Base-by-base conservation (phyloP, 2,113 vertebrate genomes). In the Beaufortia kweichowensis region DNA sequence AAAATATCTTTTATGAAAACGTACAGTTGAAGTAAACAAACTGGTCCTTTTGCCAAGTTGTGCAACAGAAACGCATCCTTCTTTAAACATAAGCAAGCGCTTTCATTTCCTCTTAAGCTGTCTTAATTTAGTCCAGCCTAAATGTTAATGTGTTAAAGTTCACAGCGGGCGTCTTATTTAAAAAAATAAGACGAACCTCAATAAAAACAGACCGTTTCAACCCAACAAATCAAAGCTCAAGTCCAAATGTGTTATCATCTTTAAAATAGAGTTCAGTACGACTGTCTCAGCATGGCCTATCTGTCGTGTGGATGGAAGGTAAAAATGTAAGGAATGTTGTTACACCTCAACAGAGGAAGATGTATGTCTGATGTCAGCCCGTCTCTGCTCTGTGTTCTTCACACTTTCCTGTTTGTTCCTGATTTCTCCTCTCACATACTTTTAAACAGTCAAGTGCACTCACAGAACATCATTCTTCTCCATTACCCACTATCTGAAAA, bases 51-150 rank as follows among this genome's bases (percentile, higher is more conserved):
- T 14, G 17, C 26, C 5, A 28, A 12, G 21, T 71, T 59, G 53
- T 39, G 69, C 9, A 71, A 71, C 17, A 28, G 4, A 70, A 67
- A 29, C 11, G 8, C 23, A 15, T 15, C 23, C 69, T 55, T 33
- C 70, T 77, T 46, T 59, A 66, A 73, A 59, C 21, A 68, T 53
- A 24, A 64, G 55, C 69, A 86, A 85, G 82, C 83, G 64, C 63
- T 90, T 89, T 91, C 88, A 63, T 84, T 91, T 90, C 89, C 80
- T 48, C 31, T 66, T 26, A 4, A 10, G 56, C 55, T 50, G 53
- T 10, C 43, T 64, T 46, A 11, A 46, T 70, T 70, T 64, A 63
- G 41, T 68, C 56, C 53, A 6, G 23, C 17, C 53, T 50, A 60
- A 66, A 78, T 78, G n/a, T 53, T 26, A 41, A 17, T 35, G 26